A percentile compares a stretch with the other conserved stretches of the same genome.
These are phyloP conservation scores for Macaria notata DNA, from an alignment of 2,888 invertebrate genomes.

Conservation along the genomic window DNA sequence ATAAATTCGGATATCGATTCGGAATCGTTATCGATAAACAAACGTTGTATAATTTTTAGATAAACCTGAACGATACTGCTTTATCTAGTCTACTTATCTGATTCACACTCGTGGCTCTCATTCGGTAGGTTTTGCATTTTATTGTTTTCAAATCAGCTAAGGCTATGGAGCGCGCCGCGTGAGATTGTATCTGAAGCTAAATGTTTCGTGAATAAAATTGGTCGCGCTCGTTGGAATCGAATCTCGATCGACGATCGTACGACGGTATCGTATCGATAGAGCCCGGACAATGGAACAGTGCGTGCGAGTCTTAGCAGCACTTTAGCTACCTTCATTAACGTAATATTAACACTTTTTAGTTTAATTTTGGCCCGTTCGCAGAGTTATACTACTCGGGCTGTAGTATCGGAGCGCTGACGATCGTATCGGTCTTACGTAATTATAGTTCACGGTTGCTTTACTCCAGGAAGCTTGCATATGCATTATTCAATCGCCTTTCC, in stretches of 20 bases:
- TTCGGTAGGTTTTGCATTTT: conserved; percentile 60
- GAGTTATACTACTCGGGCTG: too few relatives aligned
- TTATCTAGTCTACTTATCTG: conserved; percentile 67
- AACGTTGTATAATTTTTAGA: conserved; percentile 52
- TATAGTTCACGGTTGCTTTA: conserved; percentile 59
- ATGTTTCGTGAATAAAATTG: conserved; percentile 79
- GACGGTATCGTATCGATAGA: conserved; percentile 40
- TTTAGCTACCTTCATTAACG: too few relatives aligned
- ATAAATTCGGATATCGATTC: conserved; percentile 30
- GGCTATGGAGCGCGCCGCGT: conserved; percentile 48
- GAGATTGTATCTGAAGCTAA: conserved; percentile 74
- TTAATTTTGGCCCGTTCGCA: too few relatives aligned
- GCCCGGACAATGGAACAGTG: too few relatives aligned
- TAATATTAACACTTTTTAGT: too few relatives aligned
- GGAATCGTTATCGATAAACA: conserved; percentile 38
- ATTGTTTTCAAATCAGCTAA: conserved; percentile 64
- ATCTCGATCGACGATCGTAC: conserved; percentile 61
- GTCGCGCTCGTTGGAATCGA: conserved; percentile 71
- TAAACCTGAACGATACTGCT: conserved; percentile 55
- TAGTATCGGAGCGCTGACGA: conserved; percentile 49
- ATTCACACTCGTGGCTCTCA: conserved; percentile 69
- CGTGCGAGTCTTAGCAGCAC: too few relatives aligned
- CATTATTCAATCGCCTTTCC: conserved; percentile 47
- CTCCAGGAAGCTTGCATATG: conserved; percentile 56
- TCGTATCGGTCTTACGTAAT: conserved; percentile 65